Base-by-base conservation (phyloP, 2,113 vertebrate genomes). In the Phyllostomus discolor region DNA sequence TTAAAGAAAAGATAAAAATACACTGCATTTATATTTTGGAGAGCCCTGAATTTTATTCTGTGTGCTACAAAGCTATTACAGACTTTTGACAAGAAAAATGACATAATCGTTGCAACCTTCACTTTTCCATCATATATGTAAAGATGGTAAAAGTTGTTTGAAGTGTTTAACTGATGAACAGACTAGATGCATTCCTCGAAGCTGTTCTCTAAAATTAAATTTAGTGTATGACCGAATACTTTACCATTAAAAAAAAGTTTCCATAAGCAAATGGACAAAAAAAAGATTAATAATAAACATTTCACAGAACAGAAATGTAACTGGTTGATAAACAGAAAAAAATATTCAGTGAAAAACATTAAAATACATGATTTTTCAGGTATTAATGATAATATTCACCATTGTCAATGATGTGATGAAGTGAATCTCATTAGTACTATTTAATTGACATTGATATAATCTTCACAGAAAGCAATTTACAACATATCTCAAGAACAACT, bases 151-250 rank as follows among this genome's bases (percentile, higher is more conserved):
- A 95, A 10, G 28, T 17, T 54, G 31, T 69, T 66, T 70, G 43
- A 96, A 67, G 31, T 84, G 19, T 81, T 88, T 81, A 67, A 66
- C 41, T 90, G 33, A 69, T 43, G 67, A 54, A 33, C 62, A 87
- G 46, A 43, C 20, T 80, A 94, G 10, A 88, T 20, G 33, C 33
- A 57, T 41, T 54, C 43, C 64, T 70, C 66, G 64, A 91, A 93
- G 33, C 4, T 87, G n/a, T 62, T 90, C 57, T 84, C n/a, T 88
- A 76, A 96, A 85, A 84, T 76, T 89, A 92, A 95, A 87, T 76
- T 88, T 96, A 90, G 35, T 28, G 35, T 2, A 16, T 76, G 54
- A 54, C 24, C 7, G 69, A 93, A 86, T 79, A 78, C 7, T 87
- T 66, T 33, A 73, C 9, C 38, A 73, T 86, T 86, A 95, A 86